These are phyloP conservation scores for Hyperopisus bebe DNA, from an alignment of 2,113 vertebrate genomes.

Conservation along the genomic window DNA sequence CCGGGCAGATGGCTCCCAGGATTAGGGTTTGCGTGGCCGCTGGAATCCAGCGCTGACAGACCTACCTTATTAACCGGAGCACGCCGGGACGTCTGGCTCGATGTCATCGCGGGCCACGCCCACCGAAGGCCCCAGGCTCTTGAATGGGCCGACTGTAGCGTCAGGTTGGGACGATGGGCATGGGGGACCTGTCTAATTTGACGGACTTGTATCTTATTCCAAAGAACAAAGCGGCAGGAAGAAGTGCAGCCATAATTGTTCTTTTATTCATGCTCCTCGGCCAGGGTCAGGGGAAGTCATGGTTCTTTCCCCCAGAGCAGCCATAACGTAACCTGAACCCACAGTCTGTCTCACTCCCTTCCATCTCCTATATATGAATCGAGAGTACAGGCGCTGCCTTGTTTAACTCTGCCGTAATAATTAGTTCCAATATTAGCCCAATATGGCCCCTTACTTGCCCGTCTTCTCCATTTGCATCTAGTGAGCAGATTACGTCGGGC, in stretches of 20 bases:
- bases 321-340: conserved; percentile 55
- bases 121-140: conserved; percentile 49
- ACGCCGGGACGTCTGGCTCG: conserved; percentile 44
- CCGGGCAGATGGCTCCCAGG: conserved; percentile 50
- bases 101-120: conserved; percentile 37
- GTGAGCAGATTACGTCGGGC: neutral
- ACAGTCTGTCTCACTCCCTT: conserved; percentile 12
- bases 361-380: conserved; percentile 58
- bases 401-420: conserved; percentile 23
- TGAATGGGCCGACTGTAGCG: conserved; percentile 71
- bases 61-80: conserved; percentile 69
- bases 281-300: neutral
- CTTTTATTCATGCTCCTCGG: conserved; percentile 56
- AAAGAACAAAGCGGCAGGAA: conserved; percentile 69
- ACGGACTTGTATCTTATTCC: conserved; percentile 80
- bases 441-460: neutral
- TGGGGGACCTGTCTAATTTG: conserved; percentile 68
- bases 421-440: neutral
- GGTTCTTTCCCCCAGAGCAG: neutral
- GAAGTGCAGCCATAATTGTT: conserved; percentile 72
- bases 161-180: conserved; percentile 24
- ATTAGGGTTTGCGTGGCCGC: conserved; percentile 62
- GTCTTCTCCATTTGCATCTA: neutral
- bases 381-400: conserved; percentile 66
- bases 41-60: conserved; percentile 71